Percentiles rank a stretch among this genome's conserved stretches.
phyloP scores from a whole-genome alignment of 2,888 invertebrate species.

The Nasonovia ribisnigri region DNA sequence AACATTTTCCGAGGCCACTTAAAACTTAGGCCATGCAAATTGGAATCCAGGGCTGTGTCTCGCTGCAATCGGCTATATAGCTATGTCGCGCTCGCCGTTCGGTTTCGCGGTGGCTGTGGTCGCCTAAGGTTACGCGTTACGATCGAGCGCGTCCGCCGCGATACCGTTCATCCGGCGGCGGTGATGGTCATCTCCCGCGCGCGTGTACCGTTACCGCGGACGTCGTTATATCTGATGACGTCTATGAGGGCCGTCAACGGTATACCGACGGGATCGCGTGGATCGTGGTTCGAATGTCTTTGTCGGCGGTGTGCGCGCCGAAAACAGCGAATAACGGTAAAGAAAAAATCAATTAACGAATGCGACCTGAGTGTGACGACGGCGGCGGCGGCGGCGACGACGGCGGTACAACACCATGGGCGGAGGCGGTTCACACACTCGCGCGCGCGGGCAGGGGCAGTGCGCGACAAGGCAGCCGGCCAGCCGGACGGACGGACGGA shows the following conservation, averaged over 20 bases:
- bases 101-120: not conserved
- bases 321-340: not conserved
- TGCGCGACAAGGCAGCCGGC: constrained; percentile 10
- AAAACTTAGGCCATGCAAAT: constrained; percentile 54
- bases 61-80: not conserved
- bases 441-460: not conserved
- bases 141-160: constrained; percentile 5
- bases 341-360: constrained; percentile 26
- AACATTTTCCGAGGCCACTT: constrained; percentile 65
- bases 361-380: not conserved
- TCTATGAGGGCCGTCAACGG: not conserved
- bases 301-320: not conserved
- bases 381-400: not conserved
- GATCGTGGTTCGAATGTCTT: not conserved
- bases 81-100: not conserved
- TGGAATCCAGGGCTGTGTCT: constrained; percentile 55
- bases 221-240: not conserved
- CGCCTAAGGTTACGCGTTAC: not conserved
- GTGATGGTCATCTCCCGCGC: not conserved
- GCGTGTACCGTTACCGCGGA: not conserved
- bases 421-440: constrained; percentile 17
- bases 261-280: too few relatives aligned
- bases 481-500: constrained; percentile 13
- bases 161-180: constrained; percentile 9
- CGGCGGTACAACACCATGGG: not conserved